Base-by-base conservation (phyloP, 2,888 invertebrate genomes). In the Masnerella sp. region DNA sequence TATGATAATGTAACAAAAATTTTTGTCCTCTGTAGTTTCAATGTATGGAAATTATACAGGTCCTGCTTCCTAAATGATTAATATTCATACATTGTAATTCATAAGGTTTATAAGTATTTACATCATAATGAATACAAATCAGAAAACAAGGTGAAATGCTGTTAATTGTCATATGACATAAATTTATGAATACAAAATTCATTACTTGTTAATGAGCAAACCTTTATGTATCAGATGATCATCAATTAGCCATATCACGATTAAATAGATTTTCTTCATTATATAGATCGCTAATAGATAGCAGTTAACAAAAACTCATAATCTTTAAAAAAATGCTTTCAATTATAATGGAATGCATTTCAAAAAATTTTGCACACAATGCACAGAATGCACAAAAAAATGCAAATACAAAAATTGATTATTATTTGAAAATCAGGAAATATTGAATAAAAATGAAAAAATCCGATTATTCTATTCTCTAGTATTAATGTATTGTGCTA, bases 1-100 rank as follows among this genome's bases (percentile, higher is more conserved):
- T 47, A 49, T 43, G 36, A 15, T 52, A 42, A 64, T 42, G 42
- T 11, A 12, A 52, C 52, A 64, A 52, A 64, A 64, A 43, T 64
- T 64, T n/a, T n/a, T 12, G 62, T 64, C 32, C 42, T 3, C 30
- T 51, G 14, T 36, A 28, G 17, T 52, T 65, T 17, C 45, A 67
- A 56, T 67, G 34, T 51, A 67, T 67, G 67, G 49, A 67, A 67
- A 67, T 67, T 51, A 58, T 36, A 58, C 58, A 58, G 58, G 67
- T 25, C 49, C 49, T 17, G 20, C 58, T 67, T 67, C 67, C 67
- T 67, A 42, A 11, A 51, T 67, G 32, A 51, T 67, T 49, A 32
- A 51, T 58, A 67, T 67, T 49, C 43, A 42, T 32, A 17, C 32
- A 25, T 62, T 34, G 20, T 56, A 43, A 51, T 9, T 40, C 51